phyloP scores from a whole-genome alignment of 2,888 invertebrate genomes.

The Chrysodeixis includens region DNA sequence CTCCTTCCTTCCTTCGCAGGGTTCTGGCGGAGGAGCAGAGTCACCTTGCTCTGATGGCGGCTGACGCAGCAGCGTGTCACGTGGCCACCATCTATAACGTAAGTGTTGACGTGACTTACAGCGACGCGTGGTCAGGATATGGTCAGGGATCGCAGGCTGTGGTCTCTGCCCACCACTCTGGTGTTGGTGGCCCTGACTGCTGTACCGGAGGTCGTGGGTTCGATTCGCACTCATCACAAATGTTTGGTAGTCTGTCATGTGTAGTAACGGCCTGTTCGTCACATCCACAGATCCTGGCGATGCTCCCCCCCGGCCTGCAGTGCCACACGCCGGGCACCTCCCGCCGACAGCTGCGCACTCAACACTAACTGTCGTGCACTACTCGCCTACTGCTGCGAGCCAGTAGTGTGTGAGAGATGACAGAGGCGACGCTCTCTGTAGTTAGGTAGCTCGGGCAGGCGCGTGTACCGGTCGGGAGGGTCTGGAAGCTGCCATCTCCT shows the following conservation, averaged over 20 bases:
- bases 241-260: not conserved
- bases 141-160: too few relatives aligned
- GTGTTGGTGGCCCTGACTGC: too few relatives aligned
- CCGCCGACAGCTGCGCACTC: not conserved
- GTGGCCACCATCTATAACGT: not conserved
- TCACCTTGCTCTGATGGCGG: not conserved
- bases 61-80: constrained; percentile 1
- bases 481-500: not conserved
- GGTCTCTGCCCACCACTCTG: not conserved
- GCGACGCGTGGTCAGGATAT: too few relatives aligned
- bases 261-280: not conserved
- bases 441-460: constrained; percentile 4
- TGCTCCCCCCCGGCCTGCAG: not conserved
- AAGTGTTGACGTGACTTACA: not conserved
- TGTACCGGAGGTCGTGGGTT: too few relatives aligned
- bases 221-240: too few relatives aligned
- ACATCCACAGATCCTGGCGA: not conserved
- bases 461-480: not conserved
- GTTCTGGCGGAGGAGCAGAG: not conserved
- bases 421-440: not conserved
- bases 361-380: not conserved
- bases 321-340: not conserved
- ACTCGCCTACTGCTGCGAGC: not conserved
- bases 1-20: not conserved
- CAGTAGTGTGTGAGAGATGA: constrained; percentile 2